A percentile compares a stretch with the other conserved stretches of the same genome.
These are phyloP conservation scores for Leucoptera coffeella DNA, from an alignment of 2,888 invertebrate species.

Conservation along the genomic window DNA sequence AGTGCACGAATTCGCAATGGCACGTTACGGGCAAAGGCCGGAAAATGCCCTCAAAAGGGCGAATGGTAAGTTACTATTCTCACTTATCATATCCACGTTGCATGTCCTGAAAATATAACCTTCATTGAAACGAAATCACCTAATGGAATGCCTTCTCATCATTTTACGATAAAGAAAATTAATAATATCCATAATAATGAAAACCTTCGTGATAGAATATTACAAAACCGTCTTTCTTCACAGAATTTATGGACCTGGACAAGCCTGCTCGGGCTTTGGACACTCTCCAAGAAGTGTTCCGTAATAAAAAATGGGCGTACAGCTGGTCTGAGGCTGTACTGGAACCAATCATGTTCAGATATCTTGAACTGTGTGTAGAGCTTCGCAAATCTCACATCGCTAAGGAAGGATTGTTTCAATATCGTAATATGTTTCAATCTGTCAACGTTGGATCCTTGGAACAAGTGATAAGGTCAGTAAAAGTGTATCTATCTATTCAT, in stretches of 20 bases:
- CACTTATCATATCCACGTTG: constrained; percentile 48
- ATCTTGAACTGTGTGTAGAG: constrained; percentile 95
- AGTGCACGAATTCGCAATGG: constrained; percentile 53
- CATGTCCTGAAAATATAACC: constrained; percentile 14
- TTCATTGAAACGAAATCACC: no score
- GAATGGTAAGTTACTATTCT: constrained; percentile 68
- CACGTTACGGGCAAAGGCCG: constrained; percentile 88
- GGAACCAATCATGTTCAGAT: constrained; percentile 99
- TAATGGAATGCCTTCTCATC: no score
- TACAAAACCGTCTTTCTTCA: not conserved
- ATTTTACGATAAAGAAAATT: no score
- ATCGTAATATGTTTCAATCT: constrained; percentile 94
- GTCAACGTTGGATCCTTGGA: constrained; percentile 96
- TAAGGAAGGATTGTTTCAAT: constrained; percentile 98
- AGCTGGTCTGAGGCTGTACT: constrained; percentile 93
- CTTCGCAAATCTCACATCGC: constrained; percentile 97
- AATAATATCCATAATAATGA: constrained; percentile 8
- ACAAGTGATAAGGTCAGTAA: constrained; percentile 76
- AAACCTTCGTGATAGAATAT: not conserved
- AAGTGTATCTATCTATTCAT: no score
- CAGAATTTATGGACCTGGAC: constrained; percentile 98
- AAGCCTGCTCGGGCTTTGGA: constrained; percentile 95
- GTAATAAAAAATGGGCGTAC: constrained; percentile 97
- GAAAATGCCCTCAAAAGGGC: constrained; percentile 99
- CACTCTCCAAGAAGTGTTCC: constrained; percentile 96